Base-by-base conservation (phyloP, 2,113 vertebrate species). In the Mellivora capensis region DNA sequence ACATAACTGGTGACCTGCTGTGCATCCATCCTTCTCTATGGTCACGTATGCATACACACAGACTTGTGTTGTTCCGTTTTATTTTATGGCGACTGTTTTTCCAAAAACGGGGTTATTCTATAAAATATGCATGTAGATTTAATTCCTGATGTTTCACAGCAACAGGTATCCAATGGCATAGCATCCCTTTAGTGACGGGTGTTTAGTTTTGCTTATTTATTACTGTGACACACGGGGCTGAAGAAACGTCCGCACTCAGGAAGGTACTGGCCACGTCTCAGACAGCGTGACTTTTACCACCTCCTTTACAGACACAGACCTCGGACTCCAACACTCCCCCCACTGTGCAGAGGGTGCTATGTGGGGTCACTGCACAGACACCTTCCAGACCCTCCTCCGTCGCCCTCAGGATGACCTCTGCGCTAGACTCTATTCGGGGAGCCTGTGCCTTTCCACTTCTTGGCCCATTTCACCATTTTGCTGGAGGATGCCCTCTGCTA, bases 21-120 rank as follows among this genome's bases (percentile, higher is more conserved):
- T 27, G 37, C 37, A n/a, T 34, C 23, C 1, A 14, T 15, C 49
- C 59, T 91, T 23, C 37, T 62, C 20, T 21, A 12, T 47, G 64
- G 29, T 37, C 67, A 59, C 1, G 0, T 13, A n/a, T 0, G 71
- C 49, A 83, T 0, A 47, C 13, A 6, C 47, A 42, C 29, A 14
- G 79, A 54, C 8, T 27, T 71, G 6, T 47, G 49, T 3, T 11
- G 11, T 20, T 25, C 18, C 11, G 8, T 49, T 49, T 61, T 29
- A 54, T 37, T 79, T 72, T 72, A 37, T 7, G 10, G 2, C 49
- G 29, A 47, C 1, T 57, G 7, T 29, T 42, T 34, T 42, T 42
- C 49, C 27, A 17, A 81, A 69, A 17, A 42, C 1, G 12, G 29
- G 20, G 29, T 52, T 57, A 71, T n/a, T 71, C 14, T 71, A 29